phyloP scores from a whole-genome alignment of 1,140 invertebrate species.

The Drosophila seguyi region DNA sequence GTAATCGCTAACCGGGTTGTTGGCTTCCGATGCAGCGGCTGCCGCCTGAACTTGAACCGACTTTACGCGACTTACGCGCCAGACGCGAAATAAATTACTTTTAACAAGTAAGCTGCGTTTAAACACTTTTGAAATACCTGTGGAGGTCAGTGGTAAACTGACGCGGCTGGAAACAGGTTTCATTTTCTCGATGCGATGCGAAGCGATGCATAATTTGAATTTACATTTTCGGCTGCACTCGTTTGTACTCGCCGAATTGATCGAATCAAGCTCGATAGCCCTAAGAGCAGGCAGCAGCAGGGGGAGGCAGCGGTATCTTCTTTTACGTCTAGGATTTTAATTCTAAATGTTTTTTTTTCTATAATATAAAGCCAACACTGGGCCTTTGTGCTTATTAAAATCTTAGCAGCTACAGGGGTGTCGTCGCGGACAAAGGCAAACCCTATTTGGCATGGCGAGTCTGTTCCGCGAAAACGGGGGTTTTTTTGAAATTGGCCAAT shows the following conservation, averaged over 20 bases:
- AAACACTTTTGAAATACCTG: slow-evolving; percentile 50
- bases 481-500: slow-evolving; percentile 45
- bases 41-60: slow-evolving; percentile 54
- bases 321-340: neutral
- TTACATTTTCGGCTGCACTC: slow-evolving; percentile 38
- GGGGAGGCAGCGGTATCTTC: neutral
- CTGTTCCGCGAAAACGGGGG: slow-evolving; percentile 51
- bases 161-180: slow-evolving; percentile 63
- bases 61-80: slow-evolving; percentile 30
- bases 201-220: slow-evolving; percentile 54
- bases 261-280: neutral
- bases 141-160: slow-evolving; percentile 66
- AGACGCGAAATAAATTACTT: slow-evolving; percentile 48
- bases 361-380: too few species aligned
- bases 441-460: slow-evolving; percentile 10
- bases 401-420: slow-evolving; percentile 9
- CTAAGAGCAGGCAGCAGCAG: neutral
- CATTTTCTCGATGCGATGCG: slow-evolving; percentile 41
- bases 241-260: slow-evolving; percentile 10
- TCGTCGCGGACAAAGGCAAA: slow-evolving; percentile 11
- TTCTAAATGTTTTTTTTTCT: neutral
- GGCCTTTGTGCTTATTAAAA: slow-evolving; percentile 13
- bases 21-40: slow-evolving; percentile 51
- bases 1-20: slow-evolving; percentile 48
- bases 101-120: slow-evolving; percentile 50